A percentile compares a stretch with the other conserved stretches of the same genome.
These are phyloP conservation scores for Drosophila pseudoobscura DNA, from an alignment of 1,140 invertebrate genomes.

Conservation along the genomic window DNA sequence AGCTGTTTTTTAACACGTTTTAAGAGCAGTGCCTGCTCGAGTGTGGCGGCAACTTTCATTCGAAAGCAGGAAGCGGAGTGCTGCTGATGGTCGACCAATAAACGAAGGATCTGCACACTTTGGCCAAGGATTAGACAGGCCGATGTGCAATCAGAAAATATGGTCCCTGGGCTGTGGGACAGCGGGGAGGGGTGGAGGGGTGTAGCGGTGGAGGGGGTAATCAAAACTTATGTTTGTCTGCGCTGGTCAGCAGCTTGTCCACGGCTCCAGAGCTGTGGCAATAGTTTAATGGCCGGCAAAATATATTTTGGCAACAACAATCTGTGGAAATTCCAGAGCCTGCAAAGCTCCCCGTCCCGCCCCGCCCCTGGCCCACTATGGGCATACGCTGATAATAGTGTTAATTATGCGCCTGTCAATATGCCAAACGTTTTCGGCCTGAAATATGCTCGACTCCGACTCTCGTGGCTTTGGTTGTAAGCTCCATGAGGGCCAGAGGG, in stretches of 20 bases:
- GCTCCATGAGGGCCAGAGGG: too few species aligned
- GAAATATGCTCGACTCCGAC: slow-evolving; percentile 41
- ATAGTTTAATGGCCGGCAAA: slow-evolving; percentile 61
- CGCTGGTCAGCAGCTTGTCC: slow-evolving; percentile 9
- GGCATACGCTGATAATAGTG: slow-evolving; percentile 66
- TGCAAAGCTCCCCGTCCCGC: not conserved
- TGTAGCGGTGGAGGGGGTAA: slow-evolving; percentile 25
- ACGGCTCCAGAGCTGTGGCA: slow-evolving; percentile 4
- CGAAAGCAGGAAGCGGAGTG: slow-evolving; percentile 64
- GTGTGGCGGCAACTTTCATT: slow-evolving; percentile 45
- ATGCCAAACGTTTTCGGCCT: slow-evolving; percentile 64
- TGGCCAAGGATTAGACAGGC: not conserved
- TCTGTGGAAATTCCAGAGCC: slow-evolving; percentile 24
- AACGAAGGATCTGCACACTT: not conserved
- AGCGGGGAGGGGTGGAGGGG: too few species aligned
- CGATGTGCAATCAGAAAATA: too few species aligned
- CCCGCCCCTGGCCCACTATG: not conserved
- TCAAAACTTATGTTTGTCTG: slow-evolving; percentile 55
- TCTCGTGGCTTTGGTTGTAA: slow-evolving; percentile 8
- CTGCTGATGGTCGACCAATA: slow-evolving; percentile 2
- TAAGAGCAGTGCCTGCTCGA: slow-evolving; percentile 6
- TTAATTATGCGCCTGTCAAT: slow-evolving; percentile 77
- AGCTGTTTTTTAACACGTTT: slow-evolving; percentile 17
- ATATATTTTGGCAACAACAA: slow-evolving; percentile 44
- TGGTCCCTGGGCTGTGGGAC: too few species aligned